Evolutionary conservation across 1,140 invertebrate species (phyloP).

Genomic region (Capitella teleta): DNA sequence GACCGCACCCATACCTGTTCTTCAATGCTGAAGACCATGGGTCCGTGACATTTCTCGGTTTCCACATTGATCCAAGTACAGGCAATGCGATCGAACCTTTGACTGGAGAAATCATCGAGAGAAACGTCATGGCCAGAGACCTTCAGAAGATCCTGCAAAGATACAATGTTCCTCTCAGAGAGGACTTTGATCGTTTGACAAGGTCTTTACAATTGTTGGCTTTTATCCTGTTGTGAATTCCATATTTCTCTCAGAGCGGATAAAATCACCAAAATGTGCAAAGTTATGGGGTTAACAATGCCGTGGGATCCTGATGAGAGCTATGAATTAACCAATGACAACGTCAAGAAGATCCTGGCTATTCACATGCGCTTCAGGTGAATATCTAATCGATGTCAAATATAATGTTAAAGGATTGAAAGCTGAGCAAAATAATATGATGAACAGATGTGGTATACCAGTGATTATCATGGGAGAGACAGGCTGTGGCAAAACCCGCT

Average conservation of each 20-base stretch:
- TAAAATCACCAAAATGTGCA: constrained; percentile 17
- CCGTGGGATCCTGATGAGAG: constrained; percentile 25
- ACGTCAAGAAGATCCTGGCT: constrained; percentile 35
- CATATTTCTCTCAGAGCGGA: constrained; percentile 8
- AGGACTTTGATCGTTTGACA: constrained; percentile 30
- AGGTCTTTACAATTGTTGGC: no score
- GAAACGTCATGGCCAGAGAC: constrained; percentile 17
- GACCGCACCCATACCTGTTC: constrained; percentile 35
- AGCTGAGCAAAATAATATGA: not conserved
- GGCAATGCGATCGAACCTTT: constrained; percentile 26
- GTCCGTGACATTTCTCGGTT: constrained; percentile 33
- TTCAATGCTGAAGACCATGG: constrained; percentile 28
- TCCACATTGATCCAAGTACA: constrained; percentile 21
- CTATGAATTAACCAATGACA: constrained; percentile 33
- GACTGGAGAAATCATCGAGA: constrained; percentile 18
- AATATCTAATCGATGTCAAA: not conserved
- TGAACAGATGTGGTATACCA: constrained; percentile 29
- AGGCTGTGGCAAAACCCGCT: constrained; percentile 35
- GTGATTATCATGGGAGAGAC: constrained; percentile 40
- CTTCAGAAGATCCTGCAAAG: constrained; percentile 19
- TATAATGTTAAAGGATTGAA: not conserved
- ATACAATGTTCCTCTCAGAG: constrained; percentile 23
- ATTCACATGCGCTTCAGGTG: constrained; percentile 36
- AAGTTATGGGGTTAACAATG: constrained; percentile 22
- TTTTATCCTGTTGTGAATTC: no score